A percentile compares a stretch with the other conserved stretches of the same genome.
Conservation (phyloP, 2,888 invertebrate species). For the Phortica okadai region DNA sequence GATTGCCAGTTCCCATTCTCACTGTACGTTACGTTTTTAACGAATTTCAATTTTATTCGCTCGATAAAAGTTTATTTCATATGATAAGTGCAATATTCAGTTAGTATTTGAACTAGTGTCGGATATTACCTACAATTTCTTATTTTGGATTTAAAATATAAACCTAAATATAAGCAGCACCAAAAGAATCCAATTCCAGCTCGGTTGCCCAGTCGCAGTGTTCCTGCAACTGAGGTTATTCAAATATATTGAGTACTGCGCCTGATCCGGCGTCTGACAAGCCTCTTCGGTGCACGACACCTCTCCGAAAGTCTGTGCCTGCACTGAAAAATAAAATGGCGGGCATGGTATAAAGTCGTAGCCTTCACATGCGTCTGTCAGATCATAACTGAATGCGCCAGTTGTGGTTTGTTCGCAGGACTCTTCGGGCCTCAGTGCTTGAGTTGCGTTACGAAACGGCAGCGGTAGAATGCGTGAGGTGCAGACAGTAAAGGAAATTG, state of each 20-base stretch:
- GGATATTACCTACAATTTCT: no score
- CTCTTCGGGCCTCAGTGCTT: slow-evolving; percentile 67
- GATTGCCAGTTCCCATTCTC: no score
- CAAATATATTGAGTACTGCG: slow-evolving; percentile 81
- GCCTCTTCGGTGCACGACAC: slow-evolving; percentile 79
- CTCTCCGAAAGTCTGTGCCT: slow-evolving; percentile 69
- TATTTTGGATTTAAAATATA: no score
- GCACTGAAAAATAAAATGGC: slow-evolving; percentile 83
- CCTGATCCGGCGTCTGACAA: slow-evolving; percentile 83
- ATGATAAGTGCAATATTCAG: no score
- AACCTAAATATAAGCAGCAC: no score
- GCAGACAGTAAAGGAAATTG: slow-evolving; percentile 80
- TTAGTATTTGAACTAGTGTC: no score
- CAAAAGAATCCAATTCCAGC: no score
- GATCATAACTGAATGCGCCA: slow-evolving; percentile 78
- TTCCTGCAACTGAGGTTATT: slow-evolving; percentile 82
- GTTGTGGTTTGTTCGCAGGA: slow-evolving; percentile 81
- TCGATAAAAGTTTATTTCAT: no score
- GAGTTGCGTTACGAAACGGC: slow-evolving; percentile 77
- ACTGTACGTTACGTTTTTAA: no score
- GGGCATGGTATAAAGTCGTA: slow-evolving; percentile 80
- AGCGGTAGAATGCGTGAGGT: slow-evolving; percentile 79
- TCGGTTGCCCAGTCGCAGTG: not conserved
- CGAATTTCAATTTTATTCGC: no score
- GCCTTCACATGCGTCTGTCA: slow-evolving; percentile 80